Conservation (phyloP, 2,888 invertebrate genomes). For the Brachypalpus laphriformis region DNA sequence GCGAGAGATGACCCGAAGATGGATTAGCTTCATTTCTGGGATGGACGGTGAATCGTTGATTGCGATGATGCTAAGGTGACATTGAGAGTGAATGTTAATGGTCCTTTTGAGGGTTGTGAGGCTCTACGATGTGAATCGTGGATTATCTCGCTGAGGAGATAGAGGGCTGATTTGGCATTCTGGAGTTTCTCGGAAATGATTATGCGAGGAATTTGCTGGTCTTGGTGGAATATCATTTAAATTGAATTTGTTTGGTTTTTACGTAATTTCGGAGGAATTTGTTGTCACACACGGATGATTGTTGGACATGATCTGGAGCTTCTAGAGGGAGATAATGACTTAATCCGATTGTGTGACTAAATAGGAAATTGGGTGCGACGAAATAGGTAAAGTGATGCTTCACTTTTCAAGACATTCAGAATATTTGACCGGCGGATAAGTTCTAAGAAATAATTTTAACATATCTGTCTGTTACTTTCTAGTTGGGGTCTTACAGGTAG, state of each 20-base stretch:
- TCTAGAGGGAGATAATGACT: constrained; percentile 61
- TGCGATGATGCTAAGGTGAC: constrained; percentile 74
- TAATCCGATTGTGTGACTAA: constrained; percentile 55
- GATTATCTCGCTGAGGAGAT: constrained; percentile 60
- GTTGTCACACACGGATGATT: constrained; percentile 44
- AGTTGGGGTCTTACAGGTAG: too few relatives aligned
- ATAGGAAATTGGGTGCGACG: constrained; percentile 15
- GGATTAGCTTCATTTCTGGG: constrained; percentile 81
- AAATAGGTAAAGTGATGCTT: constrained; percentile 20
- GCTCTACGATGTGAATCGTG: constrained; percentile 50
- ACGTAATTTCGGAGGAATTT: constrained; percentile 60
- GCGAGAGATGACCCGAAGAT: constrained; percentile 75
- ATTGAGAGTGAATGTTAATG: constrained; percentile 74
- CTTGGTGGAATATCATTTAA: constrained; percentile 75
- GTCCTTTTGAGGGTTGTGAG: constrained; percentile 56
- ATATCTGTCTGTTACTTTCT: neutral
- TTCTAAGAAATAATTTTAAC: constrained; percentile 1
- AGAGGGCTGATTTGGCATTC: constrained; percentile 32
- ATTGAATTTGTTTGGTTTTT: constrained; percentile 68
- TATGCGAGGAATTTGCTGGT: constrained; percentile 77
- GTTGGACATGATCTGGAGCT: constrained; percentile 7
- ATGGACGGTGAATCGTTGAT: constrained; percentile 74
- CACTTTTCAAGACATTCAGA: constrained; percentile 28
- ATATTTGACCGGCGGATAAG: neutral
- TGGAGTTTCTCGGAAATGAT: constrained; percentile 81